Conservation (phyloP, 2,888 invertebrate genomes). For the Eupithecia vulgata region DNA sequence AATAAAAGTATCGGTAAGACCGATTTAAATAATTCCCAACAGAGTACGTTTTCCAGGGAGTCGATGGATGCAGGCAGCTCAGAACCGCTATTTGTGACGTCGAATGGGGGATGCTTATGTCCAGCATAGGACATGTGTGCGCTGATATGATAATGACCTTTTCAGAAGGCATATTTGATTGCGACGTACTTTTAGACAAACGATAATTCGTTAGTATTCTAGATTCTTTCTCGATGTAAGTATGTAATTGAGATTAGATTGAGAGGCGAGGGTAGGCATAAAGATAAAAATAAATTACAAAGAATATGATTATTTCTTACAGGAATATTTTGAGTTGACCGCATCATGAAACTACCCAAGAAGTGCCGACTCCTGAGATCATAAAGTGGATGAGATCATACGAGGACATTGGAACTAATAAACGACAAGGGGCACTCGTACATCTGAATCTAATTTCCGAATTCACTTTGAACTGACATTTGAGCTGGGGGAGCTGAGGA, state of each 20-base stretch:
- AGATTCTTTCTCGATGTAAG: neutral
- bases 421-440: conserved; percentile 38
- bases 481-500: conserved; percentile 42
- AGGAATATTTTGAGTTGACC: neutral
- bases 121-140: neutral
- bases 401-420: conserved; percentile 40
- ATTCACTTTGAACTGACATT: conserved; percentile 47
- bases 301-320: neutral
- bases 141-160: conserved; percentile 1
- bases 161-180: neutral
- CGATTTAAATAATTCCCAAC: neutral
- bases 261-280: neutral
- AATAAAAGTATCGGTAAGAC: neutral
- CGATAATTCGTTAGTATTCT: neutral
- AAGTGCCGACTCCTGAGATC: conserved; percentile 24
- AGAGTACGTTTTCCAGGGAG: neutral
- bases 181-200: neutral
- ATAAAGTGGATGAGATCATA: conserved; percentile 36
- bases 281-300: neutral
- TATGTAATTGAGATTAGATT: too few relatives aligned
- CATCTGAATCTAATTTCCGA: conserved; percentile 48
- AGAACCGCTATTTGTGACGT: neutral
- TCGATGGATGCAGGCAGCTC: neutral
- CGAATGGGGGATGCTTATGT: neutral
- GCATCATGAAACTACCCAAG: neutral